Evolutionary conservation across 1,140 invertebrate genomes (phyloP).

Genomic region (Sesamia nonagrioides): DNA sequence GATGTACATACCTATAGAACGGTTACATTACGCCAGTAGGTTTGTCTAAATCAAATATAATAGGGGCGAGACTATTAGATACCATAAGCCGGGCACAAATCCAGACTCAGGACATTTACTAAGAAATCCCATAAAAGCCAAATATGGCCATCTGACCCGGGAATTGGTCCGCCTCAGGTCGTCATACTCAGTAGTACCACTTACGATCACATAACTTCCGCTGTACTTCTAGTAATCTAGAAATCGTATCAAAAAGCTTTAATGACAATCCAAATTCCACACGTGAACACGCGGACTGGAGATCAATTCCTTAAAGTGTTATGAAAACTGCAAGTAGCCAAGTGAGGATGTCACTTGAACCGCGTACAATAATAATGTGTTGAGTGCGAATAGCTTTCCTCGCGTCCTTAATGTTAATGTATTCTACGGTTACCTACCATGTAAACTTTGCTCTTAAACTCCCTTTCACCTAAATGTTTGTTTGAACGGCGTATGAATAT

Average conservation of each 20-base stretch:
- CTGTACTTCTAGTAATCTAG: background rate
- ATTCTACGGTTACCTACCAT: constrained; percentile 36
- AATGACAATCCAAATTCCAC: constrained; percentile 9
- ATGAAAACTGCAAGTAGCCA: constrained; percentile 26
- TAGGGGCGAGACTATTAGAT: too few relatives aligned
- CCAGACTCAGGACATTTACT: too few relatives aligned
- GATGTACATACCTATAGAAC: too few relatives aligned
- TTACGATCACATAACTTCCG: too few relatives aligned
- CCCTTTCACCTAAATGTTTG: constrained; percentile 40
- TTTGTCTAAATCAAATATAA: too few relatives aligned
- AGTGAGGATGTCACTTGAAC: constrained; percentile 19
- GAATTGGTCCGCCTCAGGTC: too few relatives aligned
- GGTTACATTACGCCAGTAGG: too few relatives aligned
- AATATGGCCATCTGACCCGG: too few relatives aligned
- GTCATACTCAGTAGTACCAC: too few relatives aligned
- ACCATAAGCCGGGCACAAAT: too few relatives aligned
- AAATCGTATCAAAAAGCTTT: background rate
- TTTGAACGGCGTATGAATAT: constrained; percentile 16
- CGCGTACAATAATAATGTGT: constrained; percentile 34
- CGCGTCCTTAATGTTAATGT: constrained; percentile 41
- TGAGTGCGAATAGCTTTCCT: constrained; percentile 31
- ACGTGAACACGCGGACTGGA: background rate
- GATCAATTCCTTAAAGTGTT: constrained; percentile 13
- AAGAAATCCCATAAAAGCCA: too few relatives aligned
- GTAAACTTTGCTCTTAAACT: constrained; percentile 43